Evolutionary conservation across 2,113 vertebrate genomes (phyloP), one percentile per base, ranked within the genome.

Genomic region (Psammodynastes pulverulentus): DNA sequence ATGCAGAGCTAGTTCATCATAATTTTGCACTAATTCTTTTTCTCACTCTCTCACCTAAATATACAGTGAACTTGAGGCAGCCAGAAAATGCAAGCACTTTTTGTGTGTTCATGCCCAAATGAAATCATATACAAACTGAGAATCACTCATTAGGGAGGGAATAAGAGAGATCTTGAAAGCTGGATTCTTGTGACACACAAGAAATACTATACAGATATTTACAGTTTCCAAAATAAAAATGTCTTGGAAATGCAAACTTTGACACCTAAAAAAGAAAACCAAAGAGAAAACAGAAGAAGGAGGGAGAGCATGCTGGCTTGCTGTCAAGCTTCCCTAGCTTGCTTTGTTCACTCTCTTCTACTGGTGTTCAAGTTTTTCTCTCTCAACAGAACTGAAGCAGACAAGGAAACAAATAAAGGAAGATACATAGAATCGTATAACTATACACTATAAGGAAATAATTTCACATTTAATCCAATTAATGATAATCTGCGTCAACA

Each of bases 281-380:
- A 34, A 88, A 52, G 46, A 92, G 91, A 17, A 39, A 62, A 53
- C 72, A 39, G 51, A 67, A 92, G n/a, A 53, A 15, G 91, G 91
- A 88, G 86, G 58, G 17, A 67, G 17, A 46, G 79, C 86, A 88
- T 29, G 15, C 84, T 79, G 39, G 58, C 34, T 88, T 72, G 91
- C 56, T 72, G 48, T 39, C 91, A 92, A 54, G 5, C 39, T 13
- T 92, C 48, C 45, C 23, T 72, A 45, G 86, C 8, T 88, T 21
- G 86, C 58, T 87, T 88, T 92, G 48, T 88, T 92, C 91, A 88
- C 39, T 88, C 49, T 92, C 23, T 26, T 45, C 43, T 29, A 26
- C 24, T n/a, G 24, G 29, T 72, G 4, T 52, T 26, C 86, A 34
- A 54, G 39, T 79, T 88, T 88, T n/a, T 88, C 34, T 43, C 26